A percentile compares a stretch with the other conserved stretches of the same genome.
Conservation (phyloP, 2,113 vertebrate species). For the Plotosus lineatus region DNA sequence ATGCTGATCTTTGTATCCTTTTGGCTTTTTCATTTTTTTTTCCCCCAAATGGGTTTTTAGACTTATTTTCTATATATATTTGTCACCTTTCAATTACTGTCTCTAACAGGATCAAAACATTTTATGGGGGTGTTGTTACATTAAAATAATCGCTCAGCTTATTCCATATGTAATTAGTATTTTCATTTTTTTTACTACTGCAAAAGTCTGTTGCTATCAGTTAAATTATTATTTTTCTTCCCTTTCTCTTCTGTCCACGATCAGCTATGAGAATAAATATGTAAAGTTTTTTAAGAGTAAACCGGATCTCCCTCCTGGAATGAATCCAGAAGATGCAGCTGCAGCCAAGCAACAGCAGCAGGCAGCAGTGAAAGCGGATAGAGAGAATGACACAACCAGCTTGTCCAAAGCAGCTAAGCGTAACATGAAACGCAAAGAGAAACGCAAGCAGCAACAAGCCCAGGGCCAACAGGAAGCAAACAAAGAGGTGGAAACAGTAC, state of each 20-base stretch:
- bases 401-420: conserved; percentile 89
- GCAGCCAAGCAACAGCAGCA: conserved; percentile 60
- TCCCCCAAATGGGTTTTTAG: too few species aligned
- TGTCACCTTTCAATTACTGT: too few species aligned
- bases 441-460: conserved; percentile 80
- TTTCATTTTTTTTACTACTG: not conserved
- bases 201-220: not conserved
- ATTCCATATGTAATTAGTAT: not conserved
- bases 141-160: not conserved
- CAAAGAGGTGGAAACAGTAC: conserved; percentile 70
- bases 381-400: conserved; percentile 56
- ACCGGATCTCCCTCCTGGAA: conserved; percentile 87
- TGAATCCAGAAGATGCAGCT: conserved; percentile 70
- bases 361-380: conserved; percentile 59
- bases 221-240: not conserved
- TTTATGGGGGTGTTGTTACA: not conserved
- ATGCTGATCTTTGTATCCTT: too few species aligned
- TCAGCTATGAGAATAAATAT: conserved; percentile 94
- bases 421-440: conserved; percentile 93
- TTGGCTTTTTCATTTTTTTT: too few species aligned
- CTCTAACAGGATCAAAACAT: not conserved
- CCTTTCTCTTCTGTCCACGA: conserved; percentile 45
- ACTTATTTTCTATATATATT: too few species aligned
- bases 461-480: conserved; percentile 42
- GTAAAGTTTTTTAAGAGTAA: conserved; percentile 97